Evolutionary conservation across 2,888 invertebrate genomes (phyloP).

Genomic region (Bombyx huttoni): DNA sequence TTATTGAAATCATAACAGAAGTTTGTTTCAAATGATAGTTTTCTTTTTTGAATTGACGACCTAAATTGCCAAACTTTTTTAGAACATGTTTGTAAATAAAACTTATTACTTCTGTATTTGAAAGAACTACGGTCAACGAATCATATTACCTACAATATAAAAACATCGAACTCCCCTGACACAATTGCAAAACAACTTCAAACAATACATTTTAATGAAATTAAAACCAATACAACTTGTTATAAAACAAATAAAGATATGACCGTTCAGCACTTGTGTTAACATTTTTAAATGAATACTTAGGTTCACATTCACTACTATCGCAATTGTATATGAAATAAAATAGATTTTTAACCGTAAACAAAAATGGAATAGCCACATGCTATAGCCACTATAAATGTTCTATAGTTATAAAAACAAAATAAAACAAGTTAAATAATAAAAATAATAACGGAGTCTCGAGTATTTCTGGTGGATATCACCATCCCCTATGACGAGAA

Average conservation of each 20-base stretch:
- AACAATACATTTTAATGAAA: background rate
- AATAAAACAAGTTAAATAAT: no score
- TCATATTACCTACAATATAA: background rate
- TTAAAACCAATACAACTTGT: background rate
- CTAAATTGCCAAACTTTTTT: no score
- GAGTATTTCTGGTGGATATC: no score
- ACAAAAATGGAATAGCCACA: background rate
- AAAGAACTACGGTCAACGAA: background rate
- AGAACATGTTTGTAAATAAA: background rate
- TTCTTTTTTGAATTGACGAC: no score
- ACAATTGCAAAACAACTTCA: background rate
- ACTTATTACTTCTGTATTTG: background rate
- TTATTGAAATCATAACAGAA: no score
- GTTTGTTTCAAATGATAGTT: no score
- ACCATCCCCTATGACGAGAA: no score
- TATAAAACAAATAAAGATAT: background rate
- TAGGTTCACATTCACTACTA: background rate
- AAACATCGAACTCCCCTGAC: background rate
- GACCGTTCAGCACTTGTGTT: background rate
- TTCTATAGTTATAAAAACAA: no score
- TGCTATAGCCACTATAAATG: background rate
- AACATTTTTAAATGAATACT: background rate
- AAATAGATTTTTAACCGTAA: background rate
- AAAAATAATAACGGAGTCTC: no score
- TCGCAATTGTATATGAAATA: background rate